These are phyloP conservation scores for Clistopyga incitator DNA, from an alignment of 2,888 invertebrate species.

Conservation along the genomic window DNA sequence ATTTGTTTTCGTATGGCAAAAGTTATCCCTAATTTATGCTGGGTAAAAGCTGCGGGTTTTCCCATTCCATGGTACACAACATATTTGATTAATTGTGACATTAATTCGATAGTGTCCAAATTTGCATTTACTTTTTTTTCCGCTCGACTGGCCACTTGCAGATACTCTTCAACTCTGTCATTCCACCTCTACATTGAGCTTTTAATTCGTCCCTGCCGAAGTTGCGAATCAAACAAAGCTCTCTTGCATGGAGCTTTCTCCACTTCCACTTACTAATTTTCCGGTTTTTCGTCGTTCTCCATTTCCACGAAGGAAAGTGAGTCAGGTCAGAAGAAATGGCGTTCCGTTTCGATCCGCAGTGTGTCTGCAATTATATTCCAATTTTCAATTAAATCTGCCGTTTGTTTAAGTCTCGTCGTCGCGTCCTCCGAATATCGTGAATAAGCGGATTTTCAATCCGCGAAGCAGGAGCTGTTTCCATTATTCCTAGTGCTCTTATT, in stretches of 20 bases:
- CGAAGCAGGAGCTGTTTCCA: conserved; percentile 30
- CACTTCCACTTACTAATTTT: conserved; percentile 40
- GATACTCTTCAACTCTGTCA: conserved; percentile 23
- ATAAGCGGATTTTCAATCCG: conserved; percentile 54
- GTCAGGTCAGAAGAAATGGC: conserved; percentile 2
- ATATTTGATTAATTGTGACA: no score
- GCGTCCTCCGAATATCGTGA: conserved; percentile 10
- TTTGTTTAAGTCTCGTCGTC: conserved; percentile 66
- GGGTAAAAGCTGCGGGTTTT: no score
- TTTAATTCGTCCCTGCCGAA: conserved; percentile 26
- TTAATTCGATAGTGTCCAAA: no score
- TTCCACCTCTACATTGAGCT: conserved; percentile 11
- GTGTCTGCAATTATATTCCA: conserved; percentile 72
- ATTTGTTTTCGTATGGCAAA: no score
- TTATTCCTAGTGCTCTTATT: conserved; percentile 22
- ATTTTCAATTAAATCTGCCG: conserved; percentile 68
- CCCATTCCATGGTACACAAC: no score
- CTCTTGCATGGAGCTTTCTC: conserved; percentile 29
- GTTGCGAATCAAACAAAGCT: conserved; percentile 48
- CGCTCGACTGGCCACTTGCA: neutral
- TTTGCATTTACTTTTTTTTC: conserved; percentile 29
- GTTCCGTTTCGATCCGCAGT: conserved; percentile 5
- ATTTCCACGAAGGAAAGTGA: conserved; percentile 12
- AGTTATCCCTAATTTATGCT: no score
- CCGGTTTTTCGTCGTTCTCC: conserved; percentile 7